phyloP scores from a whole-genome alignment of 2,888 invertebrate species.

The Arctia plantaginis region DNA sequence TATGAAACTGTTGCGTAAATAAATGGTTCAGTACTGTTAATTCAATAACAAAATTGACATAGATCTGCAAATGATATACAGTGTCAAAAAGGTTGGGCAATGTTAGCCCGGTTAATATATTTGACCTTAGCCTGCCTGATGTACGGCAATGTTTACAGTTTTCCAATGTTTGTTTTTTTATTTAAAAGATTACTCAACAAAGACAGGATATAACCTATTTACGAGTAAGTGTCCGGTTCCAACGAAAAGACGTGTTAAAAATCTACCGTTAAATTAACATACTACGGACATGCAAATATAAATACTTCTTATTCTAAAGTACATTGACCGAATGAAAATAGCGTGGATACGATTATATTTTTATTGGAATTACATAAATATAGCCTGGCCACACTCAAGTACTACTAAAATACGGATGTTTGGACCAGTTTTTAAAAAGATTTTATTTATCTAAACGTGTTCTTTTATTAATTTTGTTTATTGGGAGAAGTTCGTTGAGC shows the following conservation, averaged over 20 bases:
- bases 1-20: neutral
- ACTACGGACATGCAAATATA: constrained; percentile 3
- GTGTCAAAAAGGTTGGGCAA: constrained; percentile 11
- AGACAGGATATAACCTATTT: neutral
- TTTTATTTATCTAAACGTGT: constrained; percentile 19
- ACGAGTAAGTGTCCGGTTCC: neutral
- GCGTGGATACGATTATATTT: constrained; percentile 26
- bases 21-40: neutral
- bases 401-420: constrained; percentile 22
- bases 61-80: constrained; percentile 8
- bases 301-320: constrained; percentile 8
- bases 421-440: constrained; percentile 28
- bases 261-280: neutral
- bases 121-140: constrained; percentile 6
- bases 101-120: constrained; percentile 5
- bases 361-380: constrained; percentile 39
- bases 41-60: constrained; percentile 4
- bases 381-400: constrained; percentile 26
- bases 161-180: neutral
- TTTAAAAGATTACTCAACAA: neutral
- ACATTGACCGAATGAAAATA: constrained; percentile 36
- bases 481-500: constrained; percentile 1
- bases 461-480: constrained; percentile 2
- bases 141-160: neutral
- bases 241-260: neutral